Base-by-base conservation (phyloP, 2,797 vertebrate genomes). In the Rousettus madagascariensis region DNA sequence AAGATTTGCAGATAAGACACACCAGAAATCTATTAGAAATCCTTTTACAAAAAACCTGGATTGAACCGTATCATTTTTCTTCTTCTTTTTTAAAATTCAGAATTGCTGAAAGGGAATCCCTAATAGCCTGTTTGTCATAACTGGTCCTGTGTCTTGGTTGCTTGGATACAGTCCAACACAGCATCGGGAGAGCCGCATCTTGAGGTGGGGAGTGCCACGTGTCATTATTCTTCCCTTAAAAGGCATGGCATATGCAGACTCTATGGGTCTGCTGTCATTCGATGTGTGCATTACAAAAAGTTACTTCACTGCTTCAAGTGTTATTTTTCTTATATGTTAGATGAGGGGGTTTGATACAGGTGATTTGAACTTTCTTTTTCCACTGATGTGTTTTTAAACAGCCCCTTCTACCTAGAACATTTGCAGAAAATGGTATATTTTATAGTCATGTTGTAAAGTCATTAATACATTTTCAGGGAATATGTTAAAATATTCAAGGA, bases 401-500 rank as follows among this genome's bases (percentile, higher is more conserved):
- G n/a, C 30, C 13, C 13, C 11, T 82, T 86, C 68, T 33, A 86
- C 26, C 16, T 6, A 69, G 16, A 80, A 80, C 13, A 75, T 71
- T 89, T 92, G 46, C 36, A 85, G 78, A 89, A 83, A 85, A 84
- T 30, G 33, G 20, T 61, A 4, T 72, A 71, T 66, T 92, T 95
- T 77, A 82, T 71, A 46, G 55, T 95, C 38, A 71, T 53, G 20
- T 75, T 92, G 36, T 41, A 87, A 97, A 79, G 38, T 59, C 43
- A 85, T 72, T 87, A 87, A 55, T 94, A 57, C 4, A 69, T 95
- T 84, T 94, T 84, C 38, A 93, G 80, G 15, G 38, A 83, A 61
- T 51, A 77, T 86, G 55, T 78, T 84, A 79, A 93, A 96, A 87
- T 95, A 74, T 78, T 79, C 77, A 90, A 46, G 72, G 15, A 51